Evolutionary conservation across 2,113 vertebrate species (phyloP), one percentile per base, ranked within the genome.

Genomic region (Sinocyclocheilus maitianheensis): DNA sequence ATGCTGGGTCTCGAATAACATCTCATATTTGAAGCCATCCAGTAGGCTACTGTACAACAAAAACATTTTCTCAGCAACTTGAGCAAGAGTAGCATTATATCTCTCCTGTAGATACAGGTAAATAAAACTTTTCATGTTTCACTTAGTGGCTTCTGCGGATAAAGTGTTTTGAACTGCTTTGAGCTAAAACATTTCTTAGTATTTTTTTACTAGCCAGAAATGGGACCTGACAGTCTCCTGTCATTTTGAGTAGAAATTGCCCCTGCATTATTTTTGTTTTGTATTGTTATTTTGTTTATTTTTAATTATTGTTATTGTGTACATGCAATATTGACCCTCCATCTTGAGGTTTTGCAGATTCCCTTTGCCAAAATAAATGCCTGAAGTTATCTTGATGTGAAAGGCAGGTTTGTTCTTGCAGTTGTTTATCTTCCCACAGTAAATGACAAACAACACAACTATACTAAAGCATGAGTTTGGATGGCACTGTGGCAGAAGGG

Each of bases 341-440:
- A 20, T 81, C 30, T 34, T 67, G 34, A n/a, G 5, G 30, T 43
- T 79, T 62, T 22, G 58, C 55, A 26, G 5, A 63, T 16, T 43
- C 34, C 10, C 37, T 71, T 75, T 76, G 13, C 43, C 60, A 71
- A 78, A 22, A 78, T 8, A 63, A 37, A 30, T 16, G 67, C 22
- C 22, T 63, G 14, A 26, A 6, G 7, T 40, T 40, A 62, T 69
- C 37, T 65, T 60, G 55, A 43, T 65, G n/a, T 48, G 69, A 75
- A 62, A 79, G 77, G 22, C 63, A 71, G 48, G 43, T 78, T 51
- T 37, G 14, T 51, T 72, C 75, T 74, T 62, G 86, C 81, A 71
- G 63, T 48, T 75, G 48, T 83, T 80, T 65, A 51, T 87, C 78
- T 84, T 83, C 34, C 37, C 30, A 24, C 4, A 40, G 22, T 63